Evolutionary conservation across 2,113 vertebrate genomes (phyloP).

Genomic region (Sorex fumeus): DNA sequence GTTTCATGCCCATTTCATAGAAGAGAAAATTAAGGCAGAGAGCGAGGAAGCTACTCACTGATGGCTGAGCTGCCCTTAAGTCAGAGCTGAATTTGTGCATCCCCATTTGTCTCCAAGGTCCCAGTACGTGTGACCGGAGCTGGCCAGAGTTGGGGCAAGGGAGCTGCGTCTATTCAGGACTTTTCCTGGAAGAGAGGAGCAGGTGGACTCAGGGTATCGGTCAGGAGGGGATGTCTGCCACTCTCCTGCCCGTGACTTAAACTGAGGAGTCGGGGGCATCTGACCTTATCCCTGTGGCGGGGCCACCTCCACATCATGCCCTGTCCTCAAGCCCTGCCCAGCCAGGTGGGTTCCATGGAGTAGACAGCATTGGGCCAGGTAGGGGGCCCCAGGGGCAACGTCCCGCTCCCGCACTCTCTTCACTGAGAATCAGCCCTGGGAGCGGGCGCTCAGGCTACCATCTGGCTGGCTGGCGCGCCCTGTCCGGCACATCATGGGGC

Average conservation of each 20-base stretch:
- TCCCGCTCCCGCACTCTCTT: too few relatives aligned
- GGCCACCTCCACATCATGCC: accelerated
- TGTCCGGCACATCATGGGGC: background rate
- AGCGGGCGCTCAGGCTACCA: background rate
- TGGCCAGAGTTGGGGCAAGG: background rate
- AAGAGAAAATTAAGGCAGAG: background rate
- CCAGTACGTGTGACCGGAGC: background rate
- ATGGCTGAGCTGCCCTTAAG: background rate
- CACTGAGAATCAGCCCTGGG: too few relatives aligned
- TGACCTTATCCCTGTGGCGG: too few relatives aligned
- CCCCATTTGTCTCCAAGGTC: background rate
- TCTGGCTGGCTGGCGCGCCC: background rate
- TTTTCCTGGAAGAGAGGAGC: background rate
- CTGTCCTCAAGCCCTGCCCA: background rate
- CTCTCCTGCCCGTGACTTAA: background rate
- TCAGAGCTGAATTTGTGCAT: background rate
- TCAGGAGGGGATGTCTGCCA: too few relatives aligned
- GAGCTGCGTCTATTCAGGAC: background rate
- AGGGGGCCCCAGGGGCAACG: too few relatives aligned
- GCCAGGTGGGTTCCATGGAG: too few relatives aligned
- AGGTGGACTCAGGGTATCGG: background rate
- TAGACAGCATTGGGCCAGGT: too few relatives aligned
- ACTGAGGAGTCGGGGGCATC: background rate
- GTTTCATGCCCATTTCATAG: background rate
- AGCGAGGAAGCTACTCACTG: background rate